These are phyloP conservation scores for Zaprionus bogoriensis DNA, from an alignment of 2,888 invertebrate genomes.

Conservation along the genomic window DNA sequence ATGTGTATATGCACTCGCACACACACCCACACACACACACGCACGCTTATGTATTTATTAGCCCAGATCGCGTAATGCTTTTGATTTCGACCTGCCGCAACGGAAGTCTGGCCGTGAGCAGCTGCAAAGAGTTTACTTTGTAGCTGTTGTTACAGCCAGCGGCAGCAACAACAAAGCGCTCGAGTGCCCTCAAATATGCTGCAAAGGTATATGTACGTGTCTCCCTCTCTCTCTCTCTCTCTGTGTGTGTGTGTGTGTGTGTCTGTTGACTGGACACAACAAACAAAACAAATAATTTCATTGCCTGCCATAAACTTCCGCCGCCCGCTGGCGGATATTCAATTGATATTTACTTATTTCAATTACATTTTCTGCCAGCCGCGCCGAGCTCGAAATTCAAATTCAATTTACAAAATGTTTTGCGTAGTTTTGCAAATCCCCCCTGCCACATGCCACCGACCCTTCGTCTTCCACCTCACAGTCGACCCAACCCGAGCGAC, in stretches of 20 bases:
- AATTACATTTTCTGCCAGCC: constrained; percentile 62
- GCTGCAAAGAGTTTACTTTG: constrained; percentile 26
- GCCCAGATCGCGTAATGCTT: constrained; percentile 15
- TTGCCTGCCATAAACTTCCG: constrained; percentile 69
- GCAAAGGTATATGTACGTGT: no score
- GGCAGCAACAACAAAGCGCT: constrained; percentile 1
- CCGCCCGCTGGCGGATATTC: constrained; percentile 65
- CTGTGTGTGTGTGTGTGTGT: no score
- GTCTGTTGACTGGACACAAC: constrained; percentile 39
- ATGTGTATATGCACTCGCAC: no score
- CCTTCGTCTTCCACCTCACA: no score
- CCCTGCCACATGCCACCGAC: background rate
- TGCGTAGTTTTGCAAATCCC: constrained; percentile 61
- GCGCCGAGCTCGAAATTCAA: constrained; percentile 41
- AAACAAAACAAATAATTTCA: constrained; percentile 57
- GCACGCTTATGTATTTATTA: constrained; percentile 31
- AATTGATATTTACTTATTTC: constrained; percentile 75
- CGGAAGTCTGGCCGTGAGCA: constrained; percentile 37
- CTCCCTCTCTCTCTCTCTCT: no score
- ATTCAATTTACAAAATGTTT: constrained; percentile 77
- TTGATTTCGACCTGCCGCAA: constrained; percentile 66
- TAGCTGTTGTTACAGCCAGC: constrained; percentile 1
- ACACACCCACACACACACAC: no score
- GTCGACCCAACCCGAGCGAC: background rate
- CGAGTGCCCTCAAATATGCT: constrained; percentile 24